Evolutionary conservation across 2,797 vertebrate genomes (phyloP).

Genomic region (Falco biarmicus): DNA sequence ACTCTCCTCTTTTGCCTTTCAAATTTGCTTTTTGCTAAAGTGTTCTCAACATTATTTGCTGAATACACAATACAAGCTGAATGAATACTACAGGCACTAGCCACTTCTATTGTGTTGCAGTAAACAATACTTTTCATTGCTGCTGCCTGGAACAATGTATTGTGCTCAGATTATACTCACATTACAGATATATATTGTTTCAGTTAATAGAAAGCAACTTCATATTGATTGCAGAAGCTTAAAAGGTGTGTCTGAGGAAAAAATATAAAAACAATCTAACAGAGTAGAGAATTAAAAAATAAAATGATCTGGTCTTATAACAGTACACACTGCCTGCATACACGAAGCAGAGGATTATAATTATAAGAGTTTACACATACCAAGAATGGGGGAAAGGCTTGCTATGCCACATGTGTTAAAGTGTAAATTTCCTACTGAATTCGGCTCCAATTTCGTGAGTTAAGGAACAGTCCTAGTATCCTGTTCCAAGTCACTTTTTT

Average conservation of each 20-base stretch:
- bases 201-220: conserved; percentile 1
- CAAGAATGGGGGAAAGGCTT: neutral
- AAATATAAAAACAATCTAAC: neutral
- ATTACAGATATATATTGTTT: neutral
- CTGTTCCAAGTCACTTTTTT: neutral
- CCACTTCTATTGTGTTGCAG: neutral
- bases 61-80: neutral
- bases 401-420: neutral
- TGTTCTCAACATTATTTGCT: neutral
- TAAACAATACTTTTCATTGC: neutral
- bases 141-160: neutral
- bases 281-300: neutral
- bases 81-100: neutral
- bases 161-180: neutral
- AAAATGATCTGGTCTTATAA: neutral
- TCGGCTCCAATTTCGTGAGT: neutral
- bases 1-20: neutral
- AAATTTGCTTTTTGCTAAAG: neutral
- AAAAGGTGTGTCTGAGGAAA: neutral
- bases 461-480: neutral
- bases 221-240: neutral
- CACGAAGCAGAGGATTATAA: neutral
- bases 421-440: neutral
- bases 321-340: neutral
- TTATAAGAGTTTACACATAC: neutral